These are phyloP conservation scores for Neodiprion fabricii DNA, from an alignment of 1,140 invertebrate species.

Conservation along the genomic window DNA sequence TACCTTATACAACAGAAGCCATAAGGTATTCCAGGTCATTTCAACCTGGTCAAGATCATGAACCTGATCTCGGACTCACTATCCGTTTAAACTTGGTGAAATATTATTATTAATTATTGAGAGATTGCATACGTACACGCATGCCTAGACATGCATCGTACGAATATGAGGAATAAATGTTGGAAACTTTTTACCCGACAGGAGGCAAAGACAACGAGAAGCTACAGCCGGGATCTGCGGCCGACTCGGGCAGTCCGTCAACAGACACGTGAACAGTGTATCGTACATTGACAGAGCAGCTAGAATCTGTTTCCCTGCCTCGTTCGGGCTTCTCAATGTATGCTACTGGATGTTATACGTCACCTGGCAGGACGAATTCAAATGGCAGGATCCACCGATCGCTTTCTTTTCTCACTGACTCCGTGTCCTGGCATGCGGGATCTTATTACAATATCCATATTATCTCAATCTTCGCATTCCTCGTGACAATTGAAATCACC, in stretches of 20 bases:
- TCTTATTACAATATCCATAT: background rate
- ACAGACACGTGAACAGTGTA: conserved; percentile 83
- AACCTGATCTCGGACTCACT: background rate
- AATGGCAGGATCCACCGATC: conserved; percentile 70
- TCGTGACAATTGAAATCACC: too few species aligned
- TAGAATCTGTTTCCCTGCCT: conserved; percentile 84
- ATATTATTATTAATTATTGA: too few species aligned
- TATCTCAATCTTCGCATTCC: background rate
- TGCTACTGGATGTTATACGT: conserved; percentile 88
- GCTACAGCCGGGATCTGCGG: conserved; percentile 67
- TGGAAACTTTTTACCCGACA: conserved; percentile 27
- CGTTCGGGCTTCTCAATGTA: conserved; percentile 84
- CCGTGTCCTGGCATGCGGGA: too few species aligned
- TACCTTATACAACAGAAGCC: background rate
- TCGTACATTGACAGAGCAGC: conserved; percentile 87
- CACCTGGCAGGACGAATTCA: conserved; percentile 73
- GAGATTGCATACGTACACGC: background rate
- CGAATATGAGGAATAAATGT: background rate
- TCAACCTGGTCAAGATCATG: background rate
- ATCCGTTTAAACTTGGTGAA: background rate
- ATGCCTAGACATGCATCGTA: background rate
- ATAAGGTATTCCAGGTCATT: background rate
- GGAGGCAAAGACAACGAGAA: conserved; percentile 70
- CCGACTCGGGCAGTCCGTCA: conserved; percentile 59
- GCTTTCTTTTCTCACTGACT: conserved; percentile 31